Evolutionary conservation across 2,888 invertebrate genomes (phyloP), one percentile per base, ranked within the genome.

Genomic region (Molorchus minor): DNA sequence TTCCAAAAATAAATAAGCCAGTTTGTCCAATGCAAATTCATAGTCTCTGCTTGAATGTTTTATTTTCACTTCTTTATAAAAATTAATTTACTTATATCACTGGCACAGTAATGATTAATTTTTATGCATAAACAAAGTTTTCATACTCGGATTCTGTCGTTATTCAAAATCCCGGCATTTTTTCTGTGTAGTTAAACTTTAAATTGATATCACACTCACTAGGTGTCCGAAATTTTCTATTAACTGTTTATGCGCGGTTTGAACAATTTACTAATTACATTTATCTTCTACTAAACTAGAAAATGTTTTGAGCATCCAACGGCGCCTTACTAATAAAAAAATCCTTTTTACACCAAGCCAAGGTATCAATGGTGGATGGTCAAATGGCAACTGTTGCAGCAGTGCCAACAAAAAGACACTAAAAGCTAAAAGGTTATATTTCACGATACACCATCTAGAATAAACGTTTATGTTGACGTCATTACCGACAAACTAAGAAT

Each of bases 161-260:
- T 60, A 53, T 60, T 63, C 33, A 66, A 68, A 66, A 69, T 68
- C 69, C 71, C 68, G 69, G 69, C 68, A 64, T 69, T 67, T 69
- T 65, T 61, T 43, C 51, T 67, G 71, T 68, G 65, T 69, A 67
- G 62, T 71, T 69, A 64, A 70, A 60, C 59, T 64, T 64, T 51
- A 63, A 63, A 61, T 56, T 33, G 3, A n/a, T 12, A 10, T 7
- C 33, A 33, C 33, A n/a, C 10, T 33, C 33, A 33, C 33, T 33
- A 3, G 33, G 7, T 10, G 3, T 33, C 12, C 3, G 12, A 33
- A 33, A 3, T 3, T 3, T 5, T 33, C 3, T 33, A 33, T 10
- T 33, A n/a, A 12, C 3, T n/a, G 3, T 10, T n/a, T n/a, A 33
- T n/a, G 12, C 33, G 12, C 33, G 7, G n/a, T 33, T 33, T n/a